Conservation (phyloP, 2,113 vertebrate genomes). For the Semicossyphus pulcher region DNA sequence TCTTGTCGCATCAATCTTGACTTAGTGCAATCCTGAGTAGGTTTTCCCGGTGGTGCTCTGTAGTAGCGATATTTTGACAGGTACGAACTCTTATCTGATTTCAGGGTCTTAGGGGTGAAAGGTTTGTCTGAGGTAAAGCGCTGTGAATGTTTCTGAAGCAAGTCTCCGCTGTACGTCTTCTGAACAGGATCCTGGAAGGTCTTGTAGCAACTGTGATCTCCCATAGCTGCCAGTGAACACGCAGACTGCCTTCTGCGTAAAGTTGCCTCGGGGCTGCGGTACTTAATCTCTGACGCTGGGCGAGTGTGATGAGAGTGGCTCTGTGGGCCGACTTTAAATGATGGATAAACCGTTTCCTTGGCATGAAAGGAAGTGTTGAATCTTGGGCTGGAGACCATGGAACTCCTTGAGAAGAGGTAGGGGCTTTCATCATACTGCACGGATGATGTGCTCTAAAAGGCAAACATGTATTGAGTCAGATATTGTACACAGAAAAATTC, state of each 20-base stretch:
- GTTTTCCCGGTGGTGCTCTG: constrained; percentile 84
- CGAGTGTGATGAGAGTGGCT: constrained; percentile 29
- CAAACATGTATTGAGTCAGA: constrained; percentile 17
- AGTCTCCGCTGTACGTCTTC: constrained; percentile 86
- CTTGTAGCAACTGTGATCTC: constrained; percentile 65
- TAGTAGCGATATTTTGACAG: constrained; percentile 92
- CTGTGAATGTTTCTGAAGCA: constrained; percentile 89
- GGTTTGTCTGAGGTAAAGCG: constrained; percentile 86
- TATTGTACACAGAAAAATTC: background rate
- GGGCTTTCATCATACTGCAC: constrained; percentile 65
- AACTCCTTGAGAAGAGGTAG: constrained; percentile 68
- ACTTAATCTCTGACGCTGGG: constrained; percentile 70
- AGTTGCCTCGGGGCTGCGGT: constrained; percentile 43
- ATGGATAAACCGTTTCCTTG: constrained; percentile 76
- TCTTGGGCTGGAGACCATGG: constrained; percentile 69
- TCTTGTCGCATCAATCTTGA: constrained; percentile 70
- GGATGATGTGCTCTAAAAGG: constrained; percentile 73
- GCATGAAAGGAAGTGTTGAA: constrained; percentile 76
- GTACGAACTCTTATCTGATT: constrained; percentile 88
- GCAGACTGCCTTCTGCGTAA: constrained; percentile 54
- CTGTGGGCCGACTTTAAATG: constrained; percentile 26
- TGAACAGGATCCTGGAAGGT: constrained; percentile 78
- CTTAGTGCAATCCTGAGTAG: constrained; percentile 50
- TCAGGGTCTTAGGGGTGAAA: constrained; percentile 93
- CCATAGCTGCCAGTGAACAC: constrained; percentile 46